Base-by-base conservation (phyloP, 1,140 invertebrate species). In the Drosophila funebris region DNA sequence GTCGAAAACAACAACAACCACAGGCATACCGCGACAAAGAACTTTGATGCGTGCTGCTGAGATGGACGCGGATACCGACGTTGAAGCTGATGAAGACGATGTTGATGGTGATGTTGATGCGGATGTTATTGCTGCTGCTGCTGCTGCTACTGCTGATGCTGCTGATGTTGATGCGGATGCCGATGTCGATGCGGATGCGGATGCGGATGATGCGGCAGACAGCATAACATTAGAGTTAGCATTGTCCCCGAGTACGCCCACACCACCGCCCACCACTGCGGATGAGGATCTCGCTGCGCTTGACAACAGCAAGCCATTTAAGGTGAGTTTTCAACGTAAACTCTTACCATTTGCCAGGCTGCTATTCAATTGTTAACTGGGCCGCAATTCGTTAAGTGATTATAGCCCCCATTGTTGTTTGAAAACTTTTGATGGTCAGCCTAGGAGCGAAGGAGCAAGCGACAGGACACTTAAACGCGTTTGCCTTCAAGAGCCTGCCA, bases 231-330 rank as follows among this genome's bases (percentile, higher is more conserved):
- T 88, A 60, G 82, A 87, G 29, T 43, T 87, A 78, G 82, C 83
- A 36, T 36, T 87, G 22, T 87, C 81, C 16, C 78, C 82, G 14
- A 75, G 77, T 18, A 82, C 83, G 29, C 78, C 82, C 48, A 82
- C 82, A n/a, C 83, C 82, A n/a, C 78, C 82, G 46, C 83, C 78
- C 24, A 82, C 70, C 46, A 68, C 63, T 36, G 74, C 66, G 7
- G 74, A 88, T 53, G 83, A 85, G 53, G 82, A 85, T 60, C 48
- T 87, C 18, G 78, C 74, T 24, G 70, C 78, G 57, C 39, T 87
- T 50, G 83, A 87, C 63, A 88, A 87, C 66, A 87, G 82, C 75
- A 87, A 87, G 66, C 82, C 82, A 22, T 87, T 87, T 44, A 87
- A 87, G 82, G 82, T 85, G 63, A 16, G 82, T 78, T 8, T 6